phyloP scores from a whole-genome alignment of 2,113 vertebrate genomes.

The Phylloscopus trochilus region DNA sequence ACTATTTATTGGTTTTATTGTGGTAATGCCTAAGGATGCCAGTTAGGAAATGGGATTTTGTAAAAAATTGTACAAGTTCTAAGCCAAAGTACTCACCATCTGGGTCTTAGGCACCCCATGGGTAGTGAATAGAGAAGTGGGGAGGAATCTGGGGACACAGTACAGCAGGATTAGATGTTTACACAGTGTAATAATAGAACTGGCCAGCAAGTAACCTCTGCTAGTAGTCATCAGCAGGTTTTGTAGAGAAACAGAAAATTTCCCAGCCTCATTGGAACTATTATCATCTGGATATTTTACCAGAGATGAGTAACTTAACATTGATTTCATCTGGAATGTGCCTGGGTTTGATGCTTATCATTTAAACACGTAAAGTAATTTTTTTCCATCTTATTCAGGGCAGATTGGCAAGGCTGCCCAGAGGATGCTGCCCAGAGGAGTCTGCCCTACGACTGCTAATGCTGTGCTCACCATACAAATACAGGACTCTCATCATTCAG shows the following conservation, averaged over 20 bases:
- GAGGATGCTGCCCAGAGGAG: background rate
- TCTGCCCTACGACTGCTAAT: rapidly evolving
- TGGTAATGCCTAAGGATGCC: background rate
- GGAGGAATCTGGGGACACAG: background rate
- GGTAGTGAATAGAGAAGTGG: background rate
- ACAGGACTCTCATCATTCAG: background rate
- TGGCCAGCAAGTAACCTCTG: background rate
- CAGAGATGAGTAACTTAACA: background rate
- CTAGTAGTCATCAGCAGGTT: background rate
- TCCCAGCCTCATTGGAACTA: background rate
- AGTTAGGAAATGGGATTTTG: background rate
- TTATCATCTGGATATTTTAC: background rate
- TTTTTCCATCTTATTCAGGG: background rate
- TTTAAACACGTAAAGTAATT: background rate
- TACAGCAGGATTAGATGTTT: background rate
- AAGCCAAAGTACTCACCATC: background rate
- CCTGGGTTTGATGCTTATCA: background rate
- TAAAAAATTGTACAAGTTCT: background rate
- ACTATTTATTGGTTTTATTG: conserved; percentile 32
- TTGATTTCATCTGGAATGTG: background rate
- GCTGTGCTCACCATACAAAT: background rate
- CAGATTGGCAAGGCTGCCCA: background rate
- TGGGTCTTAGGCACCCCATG: background rate
- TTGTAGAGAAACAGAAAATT: background rate
- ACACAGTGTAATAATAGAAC: background rate